Percentiles rank a stretch among this genome's conserved stretches.
Evolutionary conservation across 2,888 invertebrate species (phyloP).

Genomic region (Ethmia dodecea): DNA sequence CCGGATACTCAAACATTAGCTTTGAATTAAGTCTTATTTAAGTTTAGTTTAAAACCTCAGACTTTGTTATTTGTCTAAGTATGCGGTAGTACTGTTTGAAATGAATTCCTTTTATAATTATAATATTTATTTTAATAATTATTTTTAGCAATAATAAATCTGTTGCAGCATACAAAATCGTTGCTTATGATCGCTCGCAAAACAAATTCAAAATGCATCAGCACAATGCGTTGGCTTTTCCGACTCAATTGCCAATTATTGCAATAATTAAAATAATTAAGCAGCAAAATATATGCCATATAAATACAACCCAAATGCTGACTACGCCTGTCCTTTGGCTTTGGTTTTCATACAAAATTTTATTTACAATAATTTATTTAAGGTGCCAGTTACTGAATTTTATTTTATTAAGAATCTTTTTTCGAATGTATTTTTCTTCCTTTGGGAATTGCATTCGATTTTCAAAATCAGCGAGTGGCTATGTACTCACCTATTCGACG

Average conservation of each 20-base stretch:
- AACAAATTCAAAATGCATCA: slow-evolving; percentile 65
- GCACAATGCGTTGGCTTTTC: slow-evolving; percentile 21
- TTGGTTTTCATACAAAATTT: background rate
- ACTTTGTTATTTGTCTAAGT: no score
- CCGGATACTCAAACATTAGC: background rate
- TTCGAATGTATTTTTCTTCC: background rate
- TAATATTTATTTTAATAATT: no score
- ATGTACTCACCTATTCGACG: slow-evolving; percentile 60
- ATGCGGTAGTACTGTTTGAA: no score
- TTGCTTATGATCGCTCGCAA: slow-evolving; percentile 51
- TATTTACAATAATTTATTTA: slow-evolving; percentile 12
- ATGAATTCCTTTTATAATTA: no score
- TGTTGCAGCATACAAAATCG: slow-evolving; percentile 16
- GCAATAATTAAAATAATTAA: slow-evolving; percentile 53
- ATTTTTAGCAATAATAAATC: no score
- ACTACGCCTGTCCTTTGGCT: slow-evolving; percentile 8
- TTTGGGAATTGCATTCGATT: slow-evolving; percentile 1
- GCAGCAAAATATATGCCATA: slow-evolving; percentile 70
- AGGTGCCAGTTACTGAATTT: slow-evolving; percentile 8
- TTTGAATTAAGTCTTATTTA: no score
- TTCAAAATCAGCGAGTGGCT: slow-evolving; percentile 8
- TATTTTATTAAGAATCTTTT: background rate
- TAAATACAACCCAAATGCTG: slow-evolving; percentile 17
- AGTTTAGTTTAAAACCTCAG: no score
- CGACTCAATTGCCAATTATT: no score